A percentile compares a stretch with the other conserved stretches of the same genome.
phyloP scores from a whole-genome alignment of 2,797 vertebrate genomes.

The Protonibea diacanthus region DNA sequence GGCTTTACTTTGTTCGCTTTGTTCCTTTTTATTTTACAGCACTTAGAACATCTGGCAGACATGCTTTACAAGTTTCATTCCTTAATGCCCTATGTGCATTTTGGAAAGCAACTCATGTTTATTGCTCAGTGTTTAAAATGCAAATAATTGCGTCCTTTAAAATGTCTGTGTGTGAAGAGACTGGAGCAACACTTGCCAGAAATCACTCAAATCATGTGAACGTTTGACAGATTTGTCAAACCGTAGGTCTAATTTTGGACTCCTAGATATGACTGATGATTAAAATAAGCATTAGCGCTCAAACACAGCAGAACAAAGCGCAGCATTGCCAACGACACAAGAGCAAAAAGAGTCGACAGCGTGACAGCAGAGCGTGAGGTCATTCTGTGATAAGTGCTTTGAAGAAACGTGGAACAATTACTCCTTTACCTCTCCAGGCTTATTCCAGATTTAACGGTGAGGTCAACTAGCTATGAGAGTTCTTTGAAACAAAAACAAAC shows the following conservation, averaged over 20 bases:
- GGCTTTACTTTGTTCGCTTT: conserved; percentile 26
- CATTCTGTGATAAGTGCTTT: conserved; percentile 56
- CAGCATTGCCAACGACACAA: conserved; percentile 48
- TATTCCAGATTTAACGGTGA: conserved; percentile 81
- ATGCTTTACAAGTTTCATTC: conserved; percentile 10
- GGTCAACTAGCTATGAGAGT: conserved; percentile 86
- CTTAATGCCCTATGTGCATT: background rate
- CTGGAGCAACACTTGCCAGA: conserved; percentile 6
- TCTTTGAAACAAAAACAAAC: conserved; percentile 85
- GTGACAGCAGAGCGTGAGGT: conserved; percentile 59
- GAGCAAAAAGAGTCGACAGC: conserved; percentile 33
- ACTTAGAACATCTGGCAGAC: conserved; percentile 30
- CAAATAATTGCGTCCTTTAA: conserved; percentile 12
- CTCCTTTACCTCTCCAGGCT: conserved; percentile 85
- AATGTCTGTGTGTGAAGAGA: background rate
- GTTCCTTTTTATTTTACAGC: conserved; percentile 26
- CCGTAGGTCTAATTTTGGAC: background rate
- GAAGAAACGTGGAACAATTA: conserved; percentile 43
- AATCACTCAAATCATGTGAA: background rate
- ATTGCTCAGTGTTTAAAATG: conserved; percentile 13
- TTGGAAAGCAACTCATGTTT: conserved; percentile 11
- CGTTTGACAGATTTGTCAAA: background rate
- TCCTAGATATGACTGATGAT: conserved; percentile 7
- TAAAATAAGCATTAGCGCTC: conserved; percentile 45
- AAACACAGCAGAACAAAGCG: conserved; percentile 55